Evolutionary conservation across 2,113 vertebrate species (phyloP), one percentile per base, ranked within the genome.

Genomic region (Chaetodon trifascialis): DNA sequence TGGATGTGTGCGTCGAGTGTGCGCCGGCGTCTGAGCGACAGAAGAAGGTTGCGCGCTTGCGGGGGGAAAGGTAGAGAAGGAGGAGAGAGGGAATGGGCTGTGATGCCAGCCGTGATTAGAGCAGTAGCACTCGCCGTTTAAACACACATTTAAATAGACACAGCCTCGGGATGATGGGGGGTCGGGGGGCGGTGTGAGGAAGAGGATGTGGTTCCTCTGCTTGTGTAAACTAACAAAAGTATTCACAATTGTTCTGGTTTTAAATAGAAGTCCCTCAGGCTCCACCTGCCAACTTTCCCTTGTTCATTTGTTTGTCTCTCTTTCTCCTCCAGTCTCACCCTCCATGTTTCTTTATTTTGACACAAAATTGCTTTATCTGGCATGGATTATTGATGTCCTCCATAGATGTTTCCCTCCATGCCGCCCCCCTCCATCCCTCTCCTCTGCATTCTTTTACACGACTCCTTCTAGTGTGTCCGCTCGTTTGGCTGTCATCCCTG

Each of bases 81-180:
- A 30, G 30, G 30, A 30, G 30, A 47, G 74, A 68, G 70, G 65
- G 58, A 58, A 65, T 89, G 76, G 77, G 59, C 62, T 85, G 73
- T 76, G 88, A 94, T 88, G 91, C 90, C 91, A 92, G 86, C 78
- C 80, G n/a, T 91, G 90, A 91, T 94, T 95, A 93, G 92, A 83
- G 91, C 86, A 73, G 79, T 68, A 88, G 84, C 87, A 77, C 76
- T 90, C 36, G 52, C 76, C 64, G 72, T 85, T 91, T 92, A 93
- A 92, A 86, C 71, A 83, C 87, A 88, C 88, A 92, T 93, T 93
- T 93, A 92, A 93, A 93, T 90, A 92, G 93, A 91, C 75, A 62
- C 77, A 67, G 91, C 89, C 88, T 79, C 63, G 11, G 91, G 91
- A 86, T 65, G 46, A 63, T 12, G 12, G 59, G n/a, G 21, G 21